A percentile compares a stretch with the other conserved stretches of the same genome.
Conservation (phyloP, 1,140 invertebrate genomes). For the Caenorhabditis latens region DNA sequence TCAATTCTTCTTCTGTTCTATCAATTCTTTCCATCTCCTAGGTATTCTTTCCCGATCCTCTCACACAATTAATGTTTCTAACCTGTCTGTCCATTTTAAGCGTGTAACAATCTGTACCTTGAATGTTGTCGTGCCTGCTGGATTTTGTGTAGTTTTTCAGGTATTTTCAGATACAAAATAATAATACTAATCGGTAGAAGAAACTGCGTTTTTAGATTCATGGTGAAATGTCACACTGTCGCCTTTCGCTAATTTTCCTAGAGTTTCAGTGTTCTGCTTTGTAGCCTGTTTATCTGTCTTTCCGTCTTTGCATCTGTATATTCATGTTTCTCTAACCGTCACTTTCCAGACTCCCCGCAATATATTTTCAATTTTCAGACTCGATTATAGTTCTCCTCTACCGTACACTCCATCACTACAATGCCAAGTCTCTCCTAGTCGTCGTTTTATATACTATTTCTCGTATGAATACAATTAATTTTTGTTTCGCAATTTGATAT, state of each 20-base stretch:
- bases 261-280: too few species aligned
- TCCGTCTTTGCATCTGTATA: not conserved
- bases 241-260: too few species aligned
- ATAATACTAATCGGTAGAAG: too few species aligned
- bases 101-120: not conserved
- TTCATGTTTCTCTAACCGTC: not conserved
- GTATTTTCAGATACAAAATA: too few species aligned
- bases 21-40: slow-evolving; percentile 35
- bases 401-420: not conserved
- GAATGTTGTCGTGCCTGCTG: not conserved
- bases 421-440: not conserved
- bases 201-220: too few species aligned
- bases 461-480: not conserved
- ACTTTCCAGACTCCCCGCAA: not conserved
- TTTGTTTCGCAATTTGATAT: not conserved
- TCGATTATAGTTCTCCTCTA: slow-evolving; percentile 23
- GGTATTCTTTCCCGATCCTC: slow-evolving; percentile 27
- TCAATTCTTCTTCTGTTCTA: slow-evolving; percentile 40
- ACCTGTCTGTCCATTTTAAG: not conserved
- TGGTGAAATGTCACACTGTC: too few species aligned
- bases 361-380: not conserved
- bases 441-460: not conserved
- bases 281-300: not conserved
- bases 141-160: not conserved
- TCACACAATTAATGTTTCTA: not conserved